A percentile compares a stretch with the other conserved stretches of the same genome.
Conservation (phyloP, 1,140 invertebrate genomes). For the Coenobita brevimanus region DNA sequence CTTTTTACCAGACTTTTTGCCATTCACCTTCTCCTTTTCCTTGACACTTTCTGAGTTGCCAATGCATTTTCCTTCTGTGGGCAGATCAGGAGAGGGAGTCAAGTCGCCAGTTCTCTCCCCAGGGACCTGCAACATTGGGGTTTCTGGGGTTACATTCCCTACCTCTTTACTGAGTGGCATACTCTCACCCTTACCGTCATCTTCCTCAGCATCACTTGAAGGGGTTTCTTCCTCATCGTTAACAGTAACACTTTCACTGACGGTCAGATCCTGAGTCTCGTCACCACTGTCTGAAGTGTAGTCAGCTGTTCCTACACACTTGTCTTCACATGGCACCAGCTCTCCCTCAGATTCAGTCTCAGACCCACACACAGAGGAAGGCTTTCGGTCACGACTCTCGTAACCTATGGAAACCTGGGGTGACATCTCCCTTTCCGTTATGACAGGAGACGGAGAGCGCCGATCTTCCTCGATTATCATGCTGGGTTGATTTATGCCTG, state of each 20-base stretch:
- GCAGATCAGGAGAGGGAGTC: conserved; percentile 36
- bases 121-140: background rate
- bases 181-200: conserved; percentile 5
- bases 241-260: background rate
- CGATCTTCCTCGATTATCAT: background rate
- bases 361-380: conserved; percentile 12
- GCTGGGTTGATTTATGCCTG: no score
- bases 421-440: conserved; percentile 14
- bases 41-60: conserved; percentile 56
- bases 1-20: conserved; percentile 51
- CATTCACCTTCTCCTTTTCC: conserved; percentile 44
- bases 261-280: conserved; percentile 19
- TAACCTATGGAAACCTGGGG: conserved; percentile 43
- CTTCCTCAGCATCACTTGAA: background rate
- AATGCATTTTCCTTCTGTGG: conserved; percentile 20
- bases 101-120: background rate
- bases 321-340: conserved; percentile 53
- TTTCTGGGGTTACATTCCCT: background rate
- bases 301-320: conserved; percentile 54
- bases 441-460: no score
- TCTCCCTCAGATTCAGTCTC: conserved; percentile 62
- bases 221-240: background rate
- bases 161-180: background rate
- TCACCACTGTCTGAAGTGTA: conserved; percentile 16
- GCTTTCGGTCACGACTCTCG: conserved; percentile 49